phyloP scores from a whole-genome alignment of 2,797 vertebrate species.

The Ciconia nigra region DNA sequence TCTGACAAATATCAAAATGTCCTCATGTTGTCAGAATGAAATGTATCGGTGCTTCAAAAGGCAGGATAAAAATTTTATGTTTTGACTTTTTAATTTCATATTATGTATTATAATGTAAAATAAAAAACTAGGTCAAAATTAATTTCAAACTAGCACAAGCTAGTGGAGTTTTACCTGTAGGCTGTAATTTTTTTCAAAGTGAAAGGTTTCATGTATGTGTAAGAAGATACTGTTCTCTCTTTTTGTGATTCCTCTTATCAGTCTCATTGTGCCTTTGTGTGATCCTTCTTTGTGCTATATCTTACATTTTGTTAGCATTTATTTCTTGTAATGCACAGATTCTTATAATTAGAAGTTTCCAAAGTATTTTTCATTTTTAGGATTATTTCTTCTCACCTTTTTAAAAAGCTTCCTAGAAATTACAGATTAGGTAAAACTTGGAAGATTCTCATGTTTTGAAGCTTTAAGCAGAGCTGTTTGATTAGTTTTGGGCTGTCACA shows the following conservation, averaged over 20 bases:
- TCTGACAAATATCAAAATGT: conserved; percentile 25
- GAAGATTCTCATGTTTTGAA: not conserved
- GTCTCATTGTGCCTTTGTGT: not conserved
- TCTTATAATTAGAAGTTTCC: not conserved
- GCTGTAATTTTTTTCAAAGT: conserved; percentile 12
- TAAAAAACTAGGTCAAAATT: conserved; percentile 29
- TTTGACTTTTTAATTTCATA: conserved; percentile 37
- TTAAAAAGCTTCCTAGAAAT: not conserved
- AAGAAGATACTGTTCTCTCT: not conserved
- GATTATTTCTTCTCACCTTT: not conserved
- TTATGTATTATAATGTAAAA: conserved; percentile 25
- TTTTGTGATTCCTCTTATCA: not conserved
- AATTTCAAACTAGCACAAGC: conserved; percentile 1
- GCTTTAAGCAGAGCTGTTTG: not conserved
- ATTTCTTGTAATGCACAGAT: not conserved
- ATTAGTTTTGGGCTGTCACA: not conserved
- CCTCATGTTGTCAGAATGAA: conserved; percentile 21
- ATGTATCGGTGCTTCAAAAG: not conserved
- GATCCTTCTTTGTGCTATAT: not conserved
- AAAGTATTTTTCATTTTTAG: not conserved
- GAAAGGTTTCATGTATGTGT: not conserved
- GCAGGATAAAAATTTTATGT: not conserved
- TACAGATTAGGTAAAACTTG: not conserved
- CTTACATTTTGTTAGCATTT: not conserved
- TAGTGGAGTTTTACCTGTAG: conserved; percentile 6